Evolutionary conservation across 2,888 invertebrate species (phyloP).

Genomic region (Pseudoips prasinana): DNA sequence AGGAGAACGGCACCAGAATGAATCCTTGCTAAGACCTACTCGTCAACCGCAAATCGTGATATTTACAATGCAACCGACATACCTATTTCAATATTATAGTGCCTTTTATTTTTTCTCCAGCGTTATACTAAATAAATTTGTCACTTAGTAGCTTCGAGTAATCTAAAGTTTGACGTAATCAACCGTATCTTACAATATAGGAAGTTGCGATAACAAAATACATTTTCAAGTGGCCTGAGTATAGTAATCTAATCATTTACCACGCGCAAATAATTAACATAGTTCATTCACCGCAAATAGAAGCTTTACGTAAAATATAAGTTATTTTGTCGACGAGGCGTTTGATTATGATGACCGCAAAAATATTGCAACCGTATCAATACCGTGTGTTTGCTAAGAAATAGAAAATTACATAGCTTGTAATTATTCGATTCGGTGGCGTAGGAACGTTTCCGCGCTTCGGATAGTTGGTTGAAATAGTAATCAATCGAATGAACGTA

Average conservation of each 20-base stretch:
- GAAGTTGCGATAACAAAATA: slow-evolving; percentile 53
- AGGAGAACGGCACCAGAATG: slow-evolving; percentile 76
- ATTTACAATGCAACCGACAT: slow-evolving; percentile 38
- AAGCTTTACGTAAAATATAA: slow-evolving; percentile 40
- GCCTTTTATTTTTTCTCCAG: slow-evolving; percentile 12
- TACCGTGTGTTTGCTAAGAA: slow-evolving; percentile 35
- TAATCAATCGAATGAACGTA: slow-evolving; percentile 50
- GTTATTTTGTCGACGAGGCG: slow-evolving; percentile 32
- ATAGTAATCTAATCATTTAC: slow-evolving; percentile 60
- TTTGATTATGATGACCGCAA: slow-evolving; percentile 36
- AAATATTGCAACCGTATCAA: slow-evolving; percentile 44
- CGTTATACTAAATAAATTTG: slow-evolving; percentile 16
- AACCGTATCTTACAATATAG: slow-evolving; percentile 43
- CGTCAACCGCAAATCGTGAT: slow-evolving; percentile 37
- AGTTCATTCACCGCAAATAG: slow-evolving; percentile 63
- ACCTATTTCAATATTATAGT: slow-evolving; percentile 18
- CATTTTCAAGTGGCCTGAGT: slow-evolving; percentile 46
- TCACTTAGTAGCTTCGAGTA: slow-evolving; percentile 19
- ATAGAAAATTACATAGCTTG: slow-evolving; percentile 45
- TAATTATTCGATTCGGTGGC: slow-evolving; percentile 31
- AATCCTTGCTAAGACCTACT: slow-evolving; percentile 69
- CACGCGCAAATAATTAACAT: slow-evolving; percentile 54
- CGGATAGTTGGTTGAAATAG: slow-evolving; percentile 49
- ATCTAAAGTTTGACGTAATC: slow-evolving; percentile 36
- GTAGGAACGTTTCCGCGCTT: slow-evolving; percentile 27